These are phyloP conservation scores for Zeugodacus cucurbitae DNA, from an alignment of 1,140 invertebrate species.

Conservation along the genomic window DNA sequence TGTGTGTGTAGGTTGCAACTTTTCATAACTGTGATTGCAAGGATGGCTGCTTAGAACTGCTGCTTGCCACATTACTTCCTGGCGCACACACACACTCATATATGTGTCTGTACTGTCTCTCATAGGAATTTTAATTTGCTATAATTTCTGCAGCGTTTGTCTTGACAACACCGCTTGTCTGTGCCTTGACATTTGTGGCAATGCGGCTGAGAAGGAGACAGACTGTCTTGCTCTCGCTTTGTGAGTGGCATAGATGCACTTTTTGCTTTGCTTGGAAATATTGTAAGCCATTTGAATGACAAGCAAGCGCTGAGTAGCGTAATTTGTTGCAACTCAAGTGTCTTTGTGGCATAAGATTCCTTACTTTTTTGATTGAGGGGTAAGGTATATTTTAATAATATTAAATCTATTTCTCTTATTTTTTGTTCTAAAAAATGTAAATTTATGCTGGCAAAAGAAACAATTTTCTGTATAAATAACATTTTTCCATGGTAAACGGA, in stretches of 20 bases:
- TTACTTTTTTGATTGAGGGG: too few species aligned
- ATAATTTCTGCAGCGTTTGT: background rate
- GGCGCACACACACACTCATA: background rate
- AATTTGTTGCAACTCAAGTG: background rate
- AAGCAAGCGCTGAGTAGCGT: background rate
- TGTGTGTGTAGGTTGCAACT: background rate
- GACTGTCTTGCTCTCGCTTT: background rate
- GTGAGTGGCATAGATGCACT: background rate
- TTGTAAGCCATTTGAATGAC: background rate
- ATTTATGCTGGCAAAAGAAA: too few species aligned
- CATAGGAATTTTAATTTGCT: conserved; percentile 19
- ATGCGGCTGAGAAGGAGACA: background rate
- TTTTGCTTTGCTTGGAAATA: background rate
- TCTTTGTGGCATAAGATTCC: too few species aligned
- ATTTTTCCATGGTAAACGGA: too few species aligned
- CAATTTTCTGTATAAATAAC: too few species aligned
- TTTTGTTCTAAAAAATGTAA: too few species aligned
- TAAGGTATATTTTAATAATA: too few species aligned
- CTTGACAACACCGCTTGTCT: background rate
- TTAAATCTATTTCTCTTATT: too few species aligned
- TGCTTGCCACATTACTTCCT: background rate
- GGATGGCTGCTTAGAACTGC: background rate
- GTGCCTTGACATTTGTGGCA: background rate
- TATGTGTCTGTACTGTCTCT: background rate
- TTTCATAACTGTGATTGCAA: conserved; percentile 15